These are phyloP conservation scores for Platycnemis pennipes DNA, from an alignment of 2,888 invertebrate genomes.

Conservation along the genomic window DNA sequence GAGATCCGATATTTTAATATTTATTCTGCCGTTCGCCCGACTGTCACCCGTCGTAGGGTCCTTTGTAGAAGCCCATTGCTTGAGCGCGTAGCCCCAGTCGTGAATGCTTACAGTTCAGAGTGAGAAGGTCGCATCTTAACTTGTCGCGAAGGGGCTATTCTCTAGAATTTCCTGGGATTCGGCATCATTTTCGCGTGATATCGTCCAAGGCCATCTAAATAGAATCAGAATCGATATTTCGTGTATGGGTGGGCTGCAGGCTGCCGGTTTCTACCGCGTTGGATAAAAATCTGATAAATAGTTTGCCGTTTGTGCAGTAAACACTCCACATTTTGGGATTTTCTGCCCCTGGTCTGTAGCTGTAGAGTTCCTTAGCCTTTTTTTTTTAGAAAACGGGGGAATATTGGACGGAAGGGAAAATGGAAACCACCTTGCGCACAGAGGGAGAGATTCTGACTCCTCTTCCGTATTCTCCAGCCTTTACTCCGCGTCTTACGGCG, in stretches of 20 bases:
- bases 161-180: background rate
- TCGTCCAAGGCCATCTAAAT: background rate
- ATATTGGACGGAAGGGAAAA: slow-evolving; percentile 13
- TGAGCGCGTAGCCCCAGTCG: background rate
- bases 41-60: too few relatives aligned
- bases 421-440: background rate
- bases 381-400: background rate
- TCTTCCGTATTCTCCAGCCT: background rate
- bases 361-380: background rate
- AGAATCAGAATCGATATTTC: background rate
- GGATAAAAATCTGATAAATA: background rate
- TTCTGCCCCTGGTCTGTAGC: background rate
- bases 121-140: too few relatives aligned
- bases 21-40: too few relatives aligned
- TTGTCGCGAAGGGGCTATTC: too few relatives aligned
- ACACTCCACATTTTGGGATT: background rate
- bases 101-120: too few relatives aligned
- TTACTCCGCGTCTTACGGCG: background rate
- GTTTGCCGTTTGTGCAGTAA: background rate
- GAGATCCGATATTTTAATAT: too few relatives aligned
- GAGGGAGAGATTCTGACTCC: slow-evolving; percentile 1
- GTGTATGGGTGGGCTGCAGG: background rate
- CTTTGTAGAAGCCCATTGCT: background rate
- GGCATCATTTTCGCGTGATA: background rate
- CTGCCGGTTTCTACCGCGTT: background rate